Base-by-base conservation (phyloP, 2,888 invertebrate species). In the Myopa testacea region DNA sequence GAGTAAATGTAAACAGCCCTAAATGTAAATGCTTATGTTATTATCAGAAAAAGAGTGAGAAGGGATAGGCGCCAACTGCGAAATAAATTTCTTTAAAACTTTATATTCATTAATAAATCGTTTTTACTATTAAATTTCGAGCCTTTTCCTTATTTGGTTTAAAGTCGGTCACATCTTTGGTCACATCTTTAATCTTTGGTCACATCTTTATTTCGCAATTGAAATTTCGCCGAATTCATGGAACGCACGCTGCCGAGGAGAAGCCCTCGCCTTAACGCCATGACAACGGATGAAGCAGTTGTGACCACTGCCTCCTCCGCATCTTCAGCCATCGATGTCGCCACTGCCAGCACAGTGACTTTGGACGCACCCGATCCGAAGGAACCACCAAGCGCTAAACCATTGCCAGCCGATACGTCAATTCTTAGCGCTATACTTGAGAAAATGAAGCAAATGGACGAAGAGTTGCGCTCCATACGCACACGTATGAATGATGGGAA, bases 201-300 rank as follows among this genome's bases (percentile, higher is more conserved):
- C 55, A 58, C 12, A 58, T 12, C 58, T 58, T 58, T 58, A 58
- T 58, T 58, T 58, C 58, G 58, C 58, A 12, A n/a, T 6, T 58
- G 58, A 58, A 58, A 58, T 58, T 55, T 55, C 10, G 55, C 55
- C 55, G 55, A 55, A 55, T 55, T 55, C 55, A 58, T 58, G 58
- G 58, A 58, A 58, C 58, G 58, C 58, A 58, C 58, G 6, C 58
- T 4, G 12, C 12, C 58, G n/a, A 58, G 58, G 12, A 58, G 58
- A 58, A 58, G 58, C 58, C 58, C 58, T 12, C 58, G 58, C 16
- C 12, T 58, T 58, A 58, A 58, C 58, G 58, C 58, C 58, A 12
- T 12, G 12, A 58, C 58, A 58, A 12, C 58, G 6, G 12, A 10
- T 6, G 58, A 58, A 6, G 58, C 12, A 58, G 58, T 12, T 58